Base-by-base conservation (phyloP, 2,797 vertebrate species). In the Acropternis orthonyx region DNA sequence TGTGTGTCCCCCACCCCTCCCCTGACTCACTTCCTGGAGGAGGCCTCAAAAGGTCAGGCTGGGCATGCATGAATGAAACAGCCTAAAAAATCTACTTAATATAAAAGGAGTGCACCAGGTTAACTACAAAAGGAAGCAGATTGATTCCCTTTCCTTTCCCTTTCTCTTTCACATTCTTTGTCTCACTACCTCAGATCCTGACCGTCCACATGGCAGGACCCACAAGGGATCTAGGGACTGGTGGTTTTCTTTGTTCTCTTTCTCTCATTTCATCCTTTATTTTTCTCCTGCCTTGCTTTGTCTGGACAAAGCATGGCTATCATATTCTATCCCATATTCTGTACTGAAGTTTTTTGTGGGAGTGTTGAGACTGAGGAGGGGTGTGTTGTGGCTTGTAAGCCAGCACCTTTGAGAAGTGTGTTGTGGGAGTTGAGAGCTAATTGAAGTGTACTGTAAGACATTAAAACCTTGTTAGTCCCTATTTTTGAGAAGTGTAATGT, bases 1-100 rank as follows among this genome's bases (percentile, higher is more conserved):
- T 32, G 20, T 62, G 61, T 32, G 28, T 63, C 61, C 61, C 0
- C 0, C 39, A 41, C 3, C 19, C 9, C 6, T 34, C 30, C 49
- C 41, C 43, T 28, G 41, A 14, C 32, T 76, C 6, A 5, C 16
- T 56, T 55, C 20, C n/a, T 16, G 12, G 9, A 52, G 20, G 30
- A 77, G 17, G 21, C 7, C 6, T 30, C 58, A 26, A 44, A 44
- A 39, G 23, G 28, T 4, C 20, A 49, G 27, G 10, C 41, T 68
- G 36, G 20, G 20, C 9, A 9, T 21, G n/a, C 4, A 7, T 30
- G 37, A 51, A 63, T 14, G 10, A 63, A 76, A 76, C 5, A 4
- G 28, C 9, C 16, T 9, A 26, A 39, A 62, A 68, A 11, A 6
- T 51, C 23, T 37, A 28, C 1, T 37, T 82, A 43, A 15, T 16